phyloP scores from a whole-genome alignment of 2,888 invertebrate genomes.

The Drosophila hamatofila region DNA sequence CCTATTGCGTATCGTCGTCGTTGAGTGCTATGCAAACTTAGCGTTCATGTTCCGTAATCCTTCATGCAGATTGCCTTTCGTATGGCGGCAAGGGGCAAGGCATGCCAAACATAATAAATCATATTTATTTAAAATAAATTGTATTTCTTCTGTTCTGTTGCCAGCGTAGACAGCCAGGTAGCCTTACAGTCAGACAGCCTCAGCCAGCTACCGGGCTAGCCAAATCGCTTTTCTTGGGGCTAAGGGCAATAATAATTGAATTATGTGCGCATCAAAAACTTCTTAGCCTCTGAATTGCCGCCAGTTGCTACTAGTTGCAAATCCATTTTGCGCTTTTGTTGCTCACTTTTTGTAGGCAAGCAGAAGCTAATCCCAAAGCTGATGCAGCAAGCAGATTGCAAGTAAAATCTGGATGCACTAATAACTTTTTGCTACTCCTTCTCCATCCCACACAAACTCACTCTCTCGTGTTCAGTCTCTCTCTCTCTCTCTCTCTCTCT shows the following conservation, averaged over 20 bases:
- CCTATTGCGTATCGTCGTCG: conserved; percentile 41
- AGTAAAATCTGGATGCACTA: conserved; percentile 31
- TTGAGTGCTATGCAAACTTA: conserved; percentile 69
- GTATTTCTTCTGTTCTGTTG: conserved; percentile 44
- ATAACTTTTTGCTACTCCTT: conserved; percentile 14
- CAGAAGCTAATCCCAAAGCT: conserved; percentile 29
- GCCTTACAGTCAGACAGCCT: background rate
- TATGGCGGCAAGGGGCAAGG: conserved; percentile 14
- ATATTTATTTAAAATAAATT: conserved; percentile 80
- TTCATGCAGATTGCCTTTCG: conserved; percentile 64
- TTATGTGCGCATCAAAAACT: conserved; percentile 61
- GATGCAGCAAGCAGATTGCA: conserved; percentile 43
- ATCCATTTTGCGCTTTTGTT: conserved; percentile 40
- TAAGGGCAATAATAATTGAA: conserved; percentile 72
- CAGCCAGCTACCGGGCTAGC: conserved; percentile 17
- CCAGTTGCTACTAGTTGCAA: conserved; percentile 30
- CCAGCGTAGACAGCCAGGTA: conserved; percentile 7
- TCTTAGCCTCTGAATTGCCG: conserved; percentile 12
- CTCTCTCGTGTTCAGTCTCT: background rate
- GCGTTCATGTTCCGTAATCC: conserved; percentile 59
- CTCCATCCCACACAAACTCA: background rate
- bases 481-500: background rate
- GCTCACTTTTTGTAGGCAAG: conserved; percentile 14
- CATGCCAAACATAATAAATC: conserved; percentile 76
- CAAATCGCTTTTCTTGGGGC: conserved; percentile 48